phyloP scores from a whole-genome alignment of 1,140 invertebrate species.

The Zophobas morio region DNA sequence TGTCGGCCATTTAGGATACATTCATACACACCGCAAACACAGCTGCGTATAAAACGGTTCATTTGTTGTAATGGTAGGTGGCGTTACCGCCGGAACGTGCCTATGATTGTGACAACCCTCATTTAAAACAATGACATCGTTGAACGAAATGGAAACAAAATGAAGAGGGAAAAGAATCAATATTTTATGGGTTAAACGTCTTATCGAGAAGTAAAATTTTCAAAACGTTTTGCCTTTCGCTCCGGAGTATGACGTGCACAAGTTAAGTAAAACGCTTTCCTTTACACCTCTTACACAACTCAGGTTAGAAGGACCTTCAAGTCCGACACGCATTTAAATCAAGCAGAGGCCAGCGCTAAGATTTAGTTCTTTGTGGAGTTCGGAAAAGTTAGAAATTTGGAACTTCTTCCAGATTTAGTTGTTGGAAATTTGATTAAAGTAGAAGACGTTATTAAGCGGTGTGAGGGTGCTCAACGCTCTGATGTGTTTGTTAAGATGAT shows the following conservation, averaged over 20 bases:
- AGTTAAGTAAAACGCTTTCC: too few relatives aligned
- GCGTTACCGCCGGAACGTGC: constrained; percentile 18
- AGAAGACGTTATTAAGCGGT: neutral
- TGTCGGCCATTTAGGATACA: constrained; percentile 19
- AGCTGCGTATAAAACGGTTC: constrained; percentile 34
- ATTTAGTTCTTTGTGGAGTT: neutral
- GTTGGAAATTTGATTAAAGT: too few relatives aligned
- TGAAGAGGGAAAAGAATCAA: neutral
- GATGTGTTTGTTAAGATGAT: constrained; percentile 16
- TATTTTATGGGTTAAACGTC: too few relatives aligned
- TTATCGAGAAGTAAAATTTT: too few relatives aligned
- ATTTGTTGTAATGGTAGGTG: constrained; percentile 26
- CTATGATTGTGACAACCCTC: neutral
- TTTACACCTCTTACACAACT: too few relatives aligned
- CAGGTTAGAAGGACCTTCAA: too few relatives aligned
- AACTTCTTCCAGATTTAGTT: too few relatives aligned
- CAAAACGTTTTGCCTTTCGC: too few relatives aligned
- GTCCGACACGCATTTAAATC: too few relatives aligned
- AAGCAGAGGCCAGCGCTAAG: too few relatives aligned
- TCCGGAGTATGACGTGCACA: too few relatives aligned
- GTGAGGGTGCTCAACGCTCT: neutral
- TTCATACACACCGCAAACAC: constrained; percentile 31
- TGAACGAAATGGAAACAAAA: neutral
- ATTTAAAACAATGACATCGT: constrained; percentile 29
- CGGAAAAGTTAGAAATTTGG: neutral